Percentiles rank a stretch among this genome's conserved stretches.
Evolutionary conservation across 2,888 invertebrate genomes (phyloP).

Genomic region (Panzeria rudis): DNA sequence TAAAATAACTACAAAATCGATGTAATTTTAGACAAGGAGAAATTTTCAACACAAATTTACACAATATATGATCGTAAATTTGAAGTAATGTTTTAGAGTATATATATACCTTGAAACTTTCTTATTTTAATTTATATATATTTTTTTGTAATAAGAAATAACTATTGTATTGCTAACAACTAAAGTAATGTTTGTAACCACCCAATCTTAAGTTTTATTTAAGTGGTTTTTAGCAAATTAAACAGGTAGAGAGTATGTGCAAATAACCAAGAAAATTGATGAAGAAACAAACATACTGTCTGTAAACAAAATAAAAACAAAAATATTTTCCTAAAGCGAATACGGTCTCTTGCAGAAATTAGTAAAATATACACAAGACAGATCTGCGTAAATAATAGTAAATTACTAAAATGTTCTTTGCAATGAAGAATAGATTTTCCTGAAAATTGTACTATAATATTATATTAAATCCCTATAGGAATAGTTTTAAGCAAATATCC

Average conservation of each 20-base stretch:
- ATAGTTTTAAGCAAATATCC: neutral
- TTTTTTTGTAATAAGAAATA: too few species aligned
- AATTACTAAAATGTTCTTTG: neutral
- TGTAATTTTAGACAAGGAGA: too few species aligned
- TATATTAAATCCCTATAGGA: neutral
- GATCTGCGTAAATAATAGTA: neutral
- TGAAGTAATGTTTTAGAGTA: too few species aligned
- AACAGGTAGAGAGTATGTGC: neutral
- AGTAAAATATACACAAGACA: too few species aligned
- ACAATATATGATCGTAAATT: too few species aligned
- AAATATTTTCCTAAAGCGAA: neutral
- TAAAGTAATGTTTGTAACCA: neutral
- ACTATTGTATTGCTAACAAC: neutral
- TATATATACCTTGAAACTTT: too few species aligned
- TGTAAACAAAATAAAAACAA: neutral
- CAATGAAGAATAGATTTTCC: neutral
- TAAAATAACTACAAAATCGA: too few species aligned
- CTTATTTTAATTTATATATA: too few species aligned
- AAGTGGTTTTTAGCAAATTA: neutral
- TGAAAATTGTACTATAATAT: too few species aligned
- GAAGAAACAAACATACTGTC: too few species aligned
- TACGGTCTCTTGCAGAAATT: neutral
- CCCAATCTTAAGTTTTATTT: constrained; percentile 5
- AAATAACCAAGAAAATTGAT: too few species aligned
- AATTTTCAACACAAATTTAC: too few species aligned